Conservation (phyloP, 1,140 invertebrate genomes). For the Zaprionus camerounensis region DNA sequence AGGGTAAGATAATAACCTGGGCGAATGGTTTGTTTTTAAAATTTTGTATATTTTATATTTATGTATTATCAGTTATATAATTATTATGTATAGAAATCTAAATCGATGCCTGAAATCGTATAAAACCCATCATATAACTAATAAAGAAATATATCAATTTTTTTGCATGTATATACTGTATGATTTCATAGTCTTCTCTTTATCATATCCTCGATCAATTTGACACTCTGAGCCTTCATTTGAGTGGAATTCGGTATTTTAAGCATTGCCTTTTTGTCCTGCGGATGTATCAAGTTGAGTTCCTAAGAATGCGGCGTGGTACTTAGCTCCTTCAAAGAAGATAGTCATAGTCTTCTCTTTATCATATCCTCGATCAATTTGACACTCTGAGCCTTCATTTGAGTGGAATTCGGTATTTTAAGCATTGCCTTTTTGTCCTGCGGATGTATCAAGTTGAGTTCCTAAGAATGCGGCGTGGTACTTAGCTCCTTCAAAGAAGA, state of each 20-base stretch:
- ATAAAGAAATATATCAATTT: no score
- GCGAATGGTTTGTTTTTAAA: no score
- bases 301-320: slow-evolving; percentile 58
- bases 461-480: slow-evolving; percentile 62
- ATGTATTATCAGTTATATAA: background rate
- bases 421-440: slow-evolving; percentile 10
- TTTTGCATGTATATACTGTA: no score
- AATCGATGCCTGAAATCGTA: no score
- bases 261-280: slow-evolving; percentile 9
- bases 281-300: no score
- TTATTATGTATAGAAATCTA: background rate
- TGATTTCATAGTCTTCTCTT: background rate
- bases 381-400: slow-evolving; percentile 70
- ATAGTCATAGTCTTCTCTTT: background rate
- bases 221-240: slow-evolving; percentile 69
- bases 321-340: slow-evolving; percentile 48
- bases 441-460: no score
- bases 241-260: slow-evolving; percentile 71
- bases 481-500: slow-evolving; percentile 40
- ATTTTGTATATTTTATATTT: background rate
- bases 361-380: slow-evolving; percentile 53
- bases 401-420: slow-evolving; percentile 69
- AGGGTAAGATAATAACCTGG: no score
- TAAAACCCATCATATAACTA: no score
- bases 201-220: slow-evolving; percentile 52